phyloP scores from a whole-genome alignment of 2,797 vertebrate species.

The Tamandua tetradactyla region DNA sequence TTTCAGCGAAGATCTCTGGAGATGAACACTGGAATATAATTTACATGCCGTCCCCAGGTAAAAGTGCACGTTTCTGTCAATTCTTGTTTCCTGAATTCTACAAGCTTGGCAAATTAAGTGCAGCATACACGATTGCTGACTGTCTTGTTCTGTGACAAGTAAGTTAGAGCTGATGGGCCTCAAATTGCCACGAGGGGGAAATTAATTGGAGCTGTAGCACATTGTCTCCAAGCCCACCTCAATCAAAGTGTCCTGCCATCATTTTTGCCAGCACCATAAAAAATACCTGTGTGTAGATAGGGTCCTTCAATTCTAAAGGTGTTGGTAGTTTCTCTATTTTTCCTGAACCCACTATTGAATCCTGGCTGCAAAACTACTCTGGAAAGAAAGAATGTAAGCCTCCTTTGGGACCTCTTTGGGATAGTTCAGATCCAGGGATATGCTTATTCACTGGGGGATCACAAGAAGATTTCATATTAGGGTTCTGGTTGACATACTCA shows the following conservation, averaged over 20 bases:
- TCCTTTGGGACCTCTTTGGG: background rate
- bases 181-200: slow-evolving; percentile 77
- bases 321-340: slow-evolving; percentile 69
- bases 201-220: slow-evolving; percentile 79
- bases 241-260: slow-evolving; percentile 47
- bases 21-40: slow-evolving; percentile 74
- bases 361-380: background rate
- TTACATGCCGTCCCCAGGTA: slow-evolving; percentile 79
- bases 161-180: slow-evolving; percentile 80
- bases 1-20: slow-evolving; percentile 72
- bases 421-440: background rate
- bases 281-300: background rate
- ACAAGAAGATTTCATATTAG: background rate
- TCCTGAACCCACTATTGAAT: background rate
- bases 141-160: slow-evolving; percentile 74
- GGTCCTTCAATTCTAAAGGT: slow-evolving; percentile 71
- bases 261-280: slow-evolving; percentile 56
- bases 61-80: slow-evolving; percentile 82
- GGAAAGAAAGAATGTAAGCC: background rate
- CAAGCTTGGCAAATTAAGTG: slow-evolving; percentile 83
- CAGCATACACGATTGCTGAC: slow-evolving; percentile 53
- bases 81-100: slow-evolving; percentile 81
- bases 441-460: background rate
- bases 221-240: slow-evolving; percentile 71
- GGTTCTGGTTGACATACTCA: background rate